Percentiles rank a stretch among this genome's conserved stretches.
Conservation (phyloP, 2,797 vertebrate genomes). For the Pachyuromys duprasi region DNA sequence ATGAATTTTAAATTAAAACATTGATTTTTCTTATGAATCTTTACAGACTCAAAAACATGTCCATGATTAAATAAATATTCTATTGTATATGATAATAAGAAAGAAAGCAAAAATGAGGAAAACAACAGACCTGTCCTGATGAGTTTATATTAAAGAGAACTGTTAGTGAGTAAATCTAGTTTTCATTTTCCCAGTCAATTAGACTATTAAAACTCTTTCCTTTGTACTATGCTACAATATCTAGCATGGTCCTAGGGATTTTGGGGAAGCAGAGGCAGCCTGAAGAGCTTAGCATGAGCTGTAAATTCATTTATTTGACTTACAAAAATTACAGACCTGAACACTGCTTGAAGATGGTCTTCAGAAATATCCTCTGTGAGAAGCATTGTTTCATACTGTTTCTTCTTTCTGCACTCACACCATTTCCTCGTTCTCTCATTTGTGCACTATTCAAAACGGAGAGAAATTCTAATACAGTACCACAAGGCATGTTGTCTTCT, state of each 20-base stretch:
- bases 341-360: not conserved
- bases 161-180: not conserved
- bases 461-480: conserved; percentile 8
- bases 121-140: conserved; percentile 10
- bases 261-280: not conserved
- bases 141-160: conserved; percentile 47
- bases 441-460: conserved; percentile 4
- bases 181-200: conserved; percentile 29
- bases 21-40: conserved; percentile 54
- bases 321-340: not conserved
- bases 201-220: not conserved
- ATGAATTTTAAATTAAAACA: conserved; percentile 65
- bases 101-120: conserved; percentile 8
- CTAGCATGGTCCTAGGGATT: not conserved
- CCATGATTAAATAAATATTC: conserved; percentile 34
- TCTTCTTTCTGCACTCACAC: not conserved
- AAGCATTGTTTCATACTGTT: conserved; percentile 31
- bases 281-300: not conserved
- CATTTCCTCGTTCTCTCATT: not conserved
- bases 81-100: not conserved
- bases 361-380: not conserved
- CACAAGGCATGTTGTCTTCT: not conserved
- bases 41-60: conserved; percentile 14
- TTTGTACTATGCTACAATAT: conserved; percentile 16
- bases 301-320: conserved; percentile 19